Evolutionary conservation across 92 coral and sea anemone species (phyloP), one percentile per base, ranked within the genome.

Genomic region (Epizoanthus illoricatus): DNA sequence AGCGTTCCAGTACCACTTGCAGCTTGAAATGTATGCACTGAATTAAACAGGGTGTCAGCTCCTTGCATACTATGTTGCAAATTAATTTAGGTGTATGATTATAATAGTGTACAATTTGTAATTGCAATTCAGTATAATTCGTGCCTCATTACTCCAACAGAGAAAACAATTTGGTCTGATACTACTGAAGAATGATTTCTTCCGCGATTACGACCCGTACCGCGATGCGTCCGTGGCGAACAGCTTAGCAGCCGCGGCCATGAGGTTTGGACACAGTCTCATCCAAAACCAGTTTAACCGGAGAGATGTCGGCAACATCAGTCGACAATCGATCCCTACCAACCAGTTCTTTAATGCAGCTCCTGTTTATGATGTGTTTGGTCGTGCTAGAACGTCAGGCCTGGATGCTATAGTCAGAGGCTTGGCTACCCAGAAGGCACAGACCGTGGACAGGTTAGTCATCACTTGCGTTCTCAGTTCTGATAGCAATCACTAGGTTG

Each of bases 211-310:
- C 19, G 74, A 73, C 17, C 21, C 81, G 7, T 13, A n/a, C 15
- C 61, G 39, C 2, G 73, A 81, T 20, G 85, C 86, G 58, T 55
- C 57, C 43, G 42, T 73, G 2, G 33, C 40, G 2, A 86, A 86
- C 81, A 19, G 69, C 41, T 63, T 86, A 40, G 86, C 86, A 2
- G 12, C 89, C 36, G 89, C 89, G 5, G 89, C 86, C 5, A 21
- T 86, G 68, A 43, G 89, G n/a, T 65, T 86, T 36, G 89, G 89
- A 7, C 89, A 86, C 70, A 49, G 69, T 36, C 47, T 86, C 75
- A 73, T 86, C 23, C 75, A 80, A 56, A 54, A 81, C 17, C 28
- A 39, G 3, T 86, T 86, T 54, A 43, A 43, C 10, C 73, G 75
- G 43, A 54, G 73, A 40, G 59, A 41, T 65, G 39, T 69, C 11